phyloP scores from a whole-genome alignment of 2,888 invertebrate species.

The Alcis repandata region DNA sequence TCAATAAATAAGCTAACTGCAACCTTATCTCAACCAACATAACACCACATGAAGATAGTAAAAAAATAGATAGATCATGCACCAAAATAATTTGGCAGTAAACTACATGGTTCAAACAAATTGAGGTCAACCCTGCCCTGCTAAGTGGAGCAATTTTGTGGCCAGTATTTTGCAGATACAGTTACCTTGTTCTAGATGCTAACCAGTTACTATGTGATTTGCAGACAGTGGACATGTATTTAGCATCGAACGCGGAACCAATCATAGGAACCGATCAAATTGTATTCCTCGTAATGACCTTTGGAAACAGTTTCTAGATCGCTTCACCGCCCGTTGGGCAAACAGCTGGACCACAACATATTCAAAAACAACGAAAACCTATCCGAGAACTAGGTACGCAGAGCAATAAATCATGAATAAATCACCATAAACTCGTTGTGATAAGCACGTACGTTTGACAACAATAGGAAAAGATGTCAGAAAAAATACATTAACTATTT shows the following conservation, averaged over 20 bases:
- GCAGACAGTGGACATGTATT: slow-evolving; percentile 27
- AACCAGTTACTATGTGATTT: slow-evolving; percentile 41
- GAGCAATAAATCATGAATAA: slow-evolving; percentile 33
- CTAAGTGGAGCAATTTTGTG: slow-evolving; percentile 6
- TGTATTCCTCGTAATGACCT: slow-evolving; percentile 15
- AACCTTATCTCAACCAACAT: slow-evolving; percentile 19
- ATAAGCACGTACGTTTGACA: slow-evolving; percentile 60
- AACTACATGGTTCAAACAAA: slow-evolving; percentile 10
- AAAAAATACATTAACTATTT: slow-evolving; percentile 59
- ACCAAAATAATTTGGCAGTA: slow-evolving; percentile 33
- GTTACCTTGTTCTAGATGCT: slow-evolving; percentile 41
- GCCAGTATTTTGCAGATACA: slow-evolving; percentile 29
- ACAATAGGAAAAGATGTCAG: slow-evolving; percentile 53
- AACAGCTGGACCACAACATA: slow-evolving; percentile 9
- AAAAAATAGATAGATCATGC: slow-evolving; percentile 15
- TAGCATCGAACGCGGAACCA: slow-evolving; percentile 43
- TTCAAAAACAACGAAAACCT: slow-evolving; percentile 13
- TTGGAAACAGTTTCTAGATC: slow-evolving; percentile 26
- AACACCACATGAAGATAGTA: slow-evolving; percentile 2
- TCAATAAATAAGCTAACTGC: slow-evolving; percentile 9
- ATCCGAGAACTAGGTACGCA: slow-evolving; percentile 6
- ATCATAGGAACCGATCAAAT: slow-evolving; percentile 9
- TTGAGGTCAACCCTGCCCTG: slow-evolving; percentile 39
- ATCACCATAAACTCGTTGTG: slow-evolving; percentile 58
- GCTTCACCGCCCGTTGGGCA: background rate